Evolutionary conservation across 2,113 vertebrate species (phyloP).

Genomic region (Zootoca vivipara): DNA sequence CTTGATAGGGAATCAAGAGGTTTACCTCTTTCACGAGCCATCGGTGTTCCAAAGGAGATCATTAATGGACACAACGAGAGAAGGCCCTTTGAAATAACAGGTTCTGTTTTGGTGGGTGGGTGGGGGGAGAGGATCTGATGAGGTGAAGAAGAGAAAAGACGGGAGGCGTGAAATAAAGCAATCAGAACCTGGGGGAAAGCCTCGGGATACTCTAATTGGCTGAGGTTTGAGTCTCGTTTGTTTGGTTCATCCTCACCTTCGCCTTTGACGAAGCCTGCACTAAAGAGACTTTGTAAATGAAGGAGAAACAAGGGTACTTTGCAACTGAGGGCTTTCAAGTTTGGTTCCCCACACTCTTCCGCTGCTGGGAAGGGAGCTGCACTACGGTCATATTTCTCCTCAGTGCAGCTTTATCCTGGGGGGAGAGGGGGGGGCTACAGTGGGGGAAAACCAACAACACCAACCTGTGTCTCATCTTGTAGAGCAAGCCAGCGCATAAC

Average conservation of each 20-base stretch:
- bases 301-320: constrained; percentile 76
- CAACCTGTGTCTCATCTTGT: constrained; percentile 42
- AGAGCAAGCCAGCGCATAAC: constrained; percentile 49
- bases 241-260: constrained; percentile 63
- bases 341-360: constrained; percentile 29
- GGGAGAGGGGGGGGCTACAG: no score
- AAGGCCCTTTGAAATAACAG: constrained; percentile 62
- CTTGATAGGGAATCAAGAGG: constrained; percentile 49
- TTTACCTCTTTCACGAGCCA: constrained; percentile 46
- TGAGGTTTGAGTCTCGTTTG: constrained; percentile 66
- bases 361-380: constrained; percentile 59
- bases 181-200: constrained; percentile 57
- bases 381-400: constrained; percentile 45
- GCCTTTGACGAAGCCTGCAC: constrained; percentile 66
- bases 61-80: constrained; percentile 51
- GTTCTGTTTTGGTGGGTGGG: not conserved
- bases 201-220: constrained; percentile 72
- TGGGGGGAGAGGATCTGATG: constrained; percentile 36
- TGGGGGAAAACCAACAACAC: not conserved
- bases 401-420: constrained; percentile 51
- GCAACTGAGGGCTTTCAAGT: constrained; percentile 71
- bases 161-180: constrained; percentile 57
- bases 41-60: constrained; percentile 49
- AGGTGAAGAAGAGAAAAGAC: constrained; percentile 50
- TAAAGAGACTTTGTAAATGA: constrained; percentile 76